A percentile compares a stretch with the other conserved stretches of the same genome.
phyloP scores from a whole-genome alignment of 2,888 invertebrate genomes.

The Synanthedon andrenaeformis region DNA sequence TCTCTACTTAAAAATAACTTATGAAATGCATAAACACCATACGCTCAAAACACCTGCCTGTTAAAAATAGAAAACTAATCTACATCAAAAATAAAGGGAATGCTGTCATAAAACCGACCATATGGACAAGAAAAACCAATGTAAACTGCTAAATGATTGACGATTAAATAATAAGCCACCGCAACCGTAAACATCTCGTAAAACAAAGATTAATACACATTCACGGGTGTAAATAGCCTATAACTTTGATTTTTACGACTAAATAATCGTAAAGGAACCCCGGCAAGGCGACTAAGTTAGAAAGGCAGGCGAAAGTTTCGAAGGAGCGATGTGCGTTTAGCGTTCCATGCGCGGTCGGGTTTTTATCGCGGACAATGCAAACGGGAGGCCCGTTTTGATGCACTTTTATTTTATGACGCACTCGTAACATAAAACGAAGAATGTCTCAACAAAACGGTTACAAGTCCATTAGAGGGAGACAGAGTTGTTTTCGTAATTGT shows the following conservation, averaged over 20 bases:
- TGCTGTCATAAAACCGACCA: slow-evolving; percentile 37
- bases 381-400: slow-evolving; percentile 60
- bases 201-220: slow-evolving; percentile 70
- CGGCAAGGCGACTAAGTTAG: slow-evolving; percentile 37
- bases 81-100: slow-evolving; percentile 20
- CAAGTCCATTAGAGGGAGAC: slow-evolving; percentile 33
- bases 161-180: slow-evolving; percentile 66
- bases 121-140: slow-evolving; percentile 22
- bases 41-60: too few species aligned
- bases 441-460: slow-evolving; percentile 61
- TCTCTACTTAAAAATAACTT: too few species aligned
- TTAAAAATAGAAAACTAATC: not conserved
- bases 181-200: slow-evolving; percentile 43
- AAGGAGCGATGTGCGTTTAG: slow-evolving; percentile 11
- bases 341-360: slow-evolving; percentile 35
- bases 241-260: slow-evolving; percentile 73
- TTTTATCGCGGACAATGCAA: slow-evolving; percentile 63
- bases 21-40: too few species aligned
- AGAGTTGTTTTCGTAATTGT: slow-evolving; percentile 13
- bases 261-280: slow-evolving; percentile 72
- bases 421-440: slow-evolving; percentile 66
- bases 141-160: slow-evolving; percentile 62
- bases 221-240: slow-evolving; percentile 69
- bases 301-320: slow-evolving; percentile 17
- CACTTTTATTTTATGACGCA: slow-evolving; percentile 67